phyloP scores from a whole-genome alignment of 2,888 invertebrate species.

The Lasioglossum morio region DNA sequence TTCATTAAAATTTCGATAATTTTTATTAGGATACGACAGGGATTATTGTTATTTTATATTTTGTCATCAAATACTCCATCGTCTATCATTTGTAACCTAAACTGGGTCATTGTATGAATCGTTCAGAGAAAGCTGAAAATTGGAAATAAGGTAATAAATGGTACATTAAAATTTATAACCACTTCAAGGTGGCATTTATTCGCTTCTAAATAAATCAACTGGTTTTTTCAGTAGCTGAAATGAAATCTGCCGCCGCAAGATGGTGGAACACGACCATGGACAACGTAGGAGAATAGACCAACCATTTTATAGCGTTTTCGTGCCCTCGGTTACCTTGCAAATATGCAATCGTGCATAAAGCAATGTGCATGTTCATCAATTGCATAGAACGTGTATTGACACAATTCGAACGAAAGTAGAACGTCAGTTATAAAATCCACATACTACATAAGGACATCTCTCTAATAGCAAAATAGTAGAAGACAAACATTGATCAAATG shows the following conservation, averaged over 20 bases:
- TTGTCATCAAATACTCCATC: neutral
- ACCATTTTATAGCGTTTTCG: neutral
- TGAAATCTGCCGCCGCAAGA: constrained; percentile 50
- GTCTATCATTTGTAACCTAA: neutral
- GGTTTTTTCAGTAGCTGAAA: neutral
- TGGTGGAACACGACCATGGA: neutral
- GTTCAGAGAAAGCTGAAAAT: neutral
- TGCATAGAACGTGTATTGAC: neutral
- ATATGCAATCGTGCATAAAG: neutral
- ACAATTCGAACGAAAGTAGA: neutral
- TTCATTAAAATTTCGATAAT: neutral
- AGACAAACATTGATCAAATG: neutral
- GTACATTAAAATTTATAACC: neutral
- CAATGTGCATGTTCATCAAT: neutral
- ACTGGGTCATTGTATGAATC: neutral
- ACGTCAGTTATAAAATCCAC: neutral
- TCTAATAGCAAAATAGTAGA: too few relatives aligned
- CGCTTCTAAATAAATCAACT: neutral
- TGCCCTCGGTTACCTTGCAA: neutral
- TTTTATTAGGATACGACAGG: neutral
- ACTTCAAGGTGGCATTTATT: neutral
- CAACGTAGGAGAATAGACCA: neutral
- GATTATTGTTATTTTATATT: neutral
- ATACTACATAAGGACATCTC: neutral
- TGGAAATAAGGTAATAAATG: neutral